Conservation (phyloP, 2,888 invertebrate genomes). For the Hydrotaea cyrtoneurina region DNA sequence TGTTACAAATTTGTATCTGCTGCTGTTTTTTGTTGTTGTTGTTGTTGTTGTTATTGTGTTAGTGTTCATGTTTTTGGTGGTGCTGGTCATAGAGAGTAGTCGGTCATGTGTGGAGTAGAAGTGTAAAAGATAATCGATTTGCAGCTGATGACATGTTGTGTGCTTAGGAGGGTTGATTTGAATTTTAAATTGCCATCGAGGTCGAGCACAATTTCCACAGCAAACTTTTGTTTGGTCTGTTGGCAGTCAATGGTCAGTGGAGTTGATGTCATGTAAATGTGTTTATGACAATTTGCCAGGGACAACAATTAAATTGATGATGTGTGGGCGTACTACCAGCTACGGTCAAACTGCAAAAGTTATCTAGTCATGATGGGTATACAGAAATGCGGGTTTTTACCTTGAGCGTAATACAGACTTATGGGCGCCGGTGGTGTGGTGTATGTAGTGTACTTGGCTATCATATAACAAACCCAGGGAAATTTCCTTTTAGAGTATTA, state of each 20-base stretch:
- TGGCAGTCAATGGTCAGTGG: neutral
- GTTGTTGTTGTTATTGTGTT: neutral
- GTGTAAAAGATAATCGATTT: slow-evolving; percentile 59
- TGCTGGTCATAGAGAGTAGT: neutral
- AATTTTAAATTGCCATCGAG: slow-evolving; percentile 49
- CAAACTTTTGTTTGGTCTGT: neutral
- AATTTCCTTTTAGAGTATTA: no score
- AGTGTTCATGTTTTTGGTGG: slow-evolving; percentile 21
- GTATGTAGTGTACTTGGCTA: no score
- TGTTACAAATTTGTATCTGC: slow-evolving; percentile 44
- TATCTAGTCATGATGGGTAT: no score
- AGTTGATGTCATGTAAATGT: neutral
- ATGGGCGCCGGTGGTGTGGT: no score
- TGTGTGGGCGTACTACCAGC: no score
- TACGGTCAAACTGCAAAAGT: no score
- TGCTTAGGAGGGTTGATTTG: slow-evolving; percentile 52
- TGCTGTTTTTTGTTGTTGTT: neutral
- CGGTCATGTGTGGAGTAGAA: slow-evolving; percentile 24
- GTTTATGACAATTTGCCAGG: slow-evolving; percentile 1
- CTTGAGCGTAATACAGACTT: no score
- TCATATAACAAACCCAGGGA: no score
- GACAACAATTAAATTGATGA: neutral
- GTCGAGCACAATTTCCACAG: slow-evolving; percentile 7
- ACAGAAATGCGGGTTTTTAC: no score
- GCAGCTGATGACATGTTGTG: slow-evolving; percentile 58